A percentile compares a stretch with the other conserved stretches of the same genome.
These are phyloP conservation scores for Dasyprocta punctata DNA, from an alignment of 2,113 vertebrate genomes.

Conservation along the genomic window DNA sequence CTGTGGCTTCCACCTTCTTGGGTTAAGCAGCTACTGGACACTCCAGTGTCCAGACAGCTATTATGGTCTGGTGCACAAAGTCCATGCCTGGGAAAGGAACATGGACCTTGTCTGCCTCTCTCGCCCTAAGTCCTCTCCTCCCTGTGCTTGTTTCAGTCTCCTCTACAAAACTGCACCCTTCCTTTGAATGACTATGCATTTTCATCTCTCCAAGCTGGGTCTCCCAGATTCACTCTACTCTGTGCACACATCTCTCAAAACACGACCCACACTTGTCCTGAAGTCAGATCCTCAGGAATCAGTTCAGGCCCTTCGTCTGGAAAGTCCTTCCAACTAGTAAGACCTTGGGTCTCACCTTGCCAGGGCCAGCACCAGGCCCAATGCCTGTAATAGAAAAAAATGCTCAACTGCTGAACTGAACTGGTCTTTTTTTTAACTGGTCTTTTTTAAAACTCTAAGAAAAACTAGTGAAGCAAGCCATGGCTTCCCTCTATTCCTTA, in stretches of 20 bases:
- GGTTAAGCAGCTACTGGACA: neutral
- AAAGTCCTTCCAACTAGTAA: neutral
- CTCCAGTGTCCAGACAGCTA: neutral
- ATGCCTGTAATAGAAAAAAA: neutral
- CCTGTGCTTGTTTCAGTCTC: neutral
- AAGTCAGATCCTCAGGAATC: neutral
- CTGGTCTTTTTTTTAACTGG: too few relatives aligned
- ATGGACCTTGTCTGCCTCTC: neutral
- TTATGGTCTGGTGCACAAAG: fast-evolving
- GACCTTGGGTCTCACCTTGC: neutral
- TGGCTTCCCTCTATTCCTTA: neutral
- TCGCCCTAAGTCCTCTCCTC: neutral
- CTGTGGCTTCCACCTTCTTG: neutral
- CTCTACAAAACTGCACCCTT: neutral
- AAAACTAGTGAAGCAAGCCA: neutral
- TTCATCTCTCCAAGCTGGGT: neutral
- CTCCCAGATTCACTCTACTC: neutral
- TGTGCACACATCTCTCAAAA: neutral
- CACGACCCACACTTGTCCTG: neutral
- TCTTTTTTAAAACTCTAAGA: neutral
- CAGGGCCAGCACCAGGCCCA: neutral
- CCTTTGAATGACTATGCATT: neutral
- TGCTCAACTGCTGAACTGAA: neutral
- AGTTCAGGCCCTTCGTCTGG: neutral
- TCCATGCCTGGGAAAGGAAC: neutral